Percentiles rank a stretch among this genome's conserved stretches.
phyloP scores from a whole-genome alignment of 2,113 vertebrate genomes.

The Tragulus kanchil region DNA sequence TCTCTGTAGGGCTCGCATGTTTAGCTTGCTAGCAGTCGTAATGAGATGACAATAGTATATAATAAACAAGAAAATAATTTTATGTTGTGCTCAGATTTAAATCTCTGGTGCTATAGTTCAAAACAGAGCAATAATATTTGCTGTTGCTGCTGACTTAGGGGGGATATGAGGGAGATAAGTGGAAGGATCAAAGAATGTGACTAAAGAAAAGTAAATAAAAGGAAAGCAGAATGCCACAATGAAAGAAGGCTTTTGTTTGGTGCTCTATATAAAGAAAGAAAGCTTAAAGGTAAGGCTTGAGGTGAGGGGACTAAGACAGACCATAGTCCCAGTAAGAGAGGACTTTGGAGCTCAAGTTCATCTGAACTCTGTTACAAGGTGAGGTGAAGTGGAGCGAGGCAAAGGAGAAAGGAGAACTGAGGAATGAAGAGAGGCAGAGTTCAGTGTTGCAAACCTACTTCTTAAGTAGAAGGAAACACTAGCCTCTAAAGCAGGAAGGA shows the following conservation, averaged over 20 bases:
- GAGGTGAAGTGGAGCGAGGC: background rate
- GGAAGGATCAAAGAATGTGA: background rate
- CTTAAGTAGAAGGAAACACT: no score
- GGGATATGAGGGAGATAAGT: background rate
- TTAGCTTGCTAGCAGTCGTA: background rate
- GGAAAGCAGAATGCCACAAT: background rate
- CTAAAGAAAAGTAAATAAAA: background rate
- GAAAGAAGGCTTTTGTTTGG: background rate
- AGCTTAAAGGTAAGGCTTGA: background rate
- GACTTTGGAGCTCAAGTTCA: background rate
- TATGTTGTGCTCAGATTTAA: background rate
- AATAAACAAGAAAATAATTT: background rate
- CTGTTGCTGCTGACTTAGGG: background rate
- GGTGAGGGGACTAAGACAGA: background rate
- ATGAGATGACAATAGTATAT: background rate
- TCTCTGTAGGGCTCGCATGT: background rate
- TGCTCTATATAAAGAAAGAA: background rate
- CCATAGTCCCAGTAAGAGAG: background rate
- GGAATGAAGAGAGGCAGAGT: background rate
- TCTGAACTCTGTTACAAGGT: background rate
- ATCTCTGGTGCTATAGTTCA: background rate
- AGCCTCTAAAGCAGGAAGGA: background rate
- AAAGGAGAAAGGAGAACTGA: background rate
- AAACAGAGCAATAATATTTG: background rate
- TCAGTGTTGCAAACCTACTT: accelerated